Evolutionary conservation across 35 echinoderm and acorn worm genomes (phyloP).

Genomic region (Holothuria glaberrima): DNA sequence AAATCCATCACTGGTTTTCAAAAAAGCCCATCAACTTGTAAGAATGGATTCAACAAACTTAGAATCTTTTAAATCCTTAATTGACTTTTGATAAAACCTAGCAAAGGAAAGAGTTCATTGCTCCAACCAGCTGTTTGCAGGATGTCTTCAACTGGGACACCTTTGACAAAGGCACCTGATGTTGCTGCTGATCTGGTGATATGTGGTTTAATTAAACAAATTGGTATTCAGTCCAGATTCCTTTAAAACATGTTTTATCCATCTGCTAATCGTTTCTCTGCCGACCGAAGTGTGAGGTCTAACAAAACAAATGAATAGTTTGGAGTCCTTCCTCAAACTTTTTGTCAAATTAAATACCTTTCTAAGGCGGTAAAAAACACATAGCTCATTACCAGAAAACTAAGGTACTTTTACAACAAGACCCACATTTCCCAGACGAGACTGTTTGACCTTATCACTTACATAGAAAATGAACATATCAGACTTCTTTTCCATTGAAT

Average conservation of each 20-base stretch:
- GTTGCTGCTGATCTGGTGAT: conserved; percentile 22
- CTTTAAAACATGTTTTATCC: conserved; percentile 2
- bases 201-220: no score
- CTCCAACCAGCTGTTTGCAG: conserved; percentile 43
- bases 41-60: conserved; percentile 24
- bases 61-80: conserved; percentile 1
- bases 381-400: neutral
- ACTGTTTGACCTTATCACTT: neutral
- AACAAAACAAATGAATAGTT: conserved; percentile 25
- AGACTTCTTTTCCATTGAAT: neutral
- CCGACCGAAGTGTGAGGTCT: conserved; percentile 17
- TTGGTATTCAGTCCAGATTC: neutral
- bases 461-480: neutral
- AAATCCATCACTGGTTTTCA: neutral
- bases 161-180: neutral
- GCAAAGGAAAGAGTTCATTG: conserved; percentile 41
- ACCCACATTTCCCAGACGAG: neutral
- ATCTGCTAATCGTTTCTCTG: conserved; percentile 24
- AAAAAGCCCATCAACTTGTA: neutral
- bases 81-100: conserved; percentile 39
- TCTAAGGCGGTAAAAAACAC: conserved; percentile 41
- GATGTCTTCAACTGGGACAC: conserved; percentile 29
- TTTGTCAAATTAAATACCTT: neutral
- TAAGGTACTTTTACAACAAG: neutral
- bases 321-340: conserved; percentile 14